These are phyloP conservation scores for Chaetops frenatus DNA, from an alignment of 2,113 vertebrate genomes.

Conservation along the genomic window DNA sequence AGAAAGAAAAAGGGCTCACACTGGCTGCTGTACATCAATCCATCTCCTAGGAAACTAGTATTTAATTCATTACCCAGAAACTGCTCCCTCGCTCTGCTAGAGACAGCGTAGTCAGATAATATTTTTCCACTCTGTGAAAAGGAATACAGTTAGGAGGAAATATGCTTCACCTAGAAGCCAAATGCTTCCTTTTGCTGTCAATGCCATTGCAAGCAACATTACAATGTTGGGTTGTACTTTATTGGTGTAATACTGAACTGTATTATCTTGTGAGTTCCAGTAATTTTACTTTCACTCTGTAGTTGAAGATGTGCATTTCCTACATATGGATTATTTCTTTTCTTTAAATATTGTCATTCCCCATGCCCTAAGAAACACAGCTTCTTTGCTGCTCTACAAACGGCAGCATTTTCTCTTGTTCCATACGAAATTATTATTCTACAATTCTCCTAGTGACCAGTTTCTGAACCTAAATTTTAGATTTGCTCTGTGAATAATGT, in stretches of 20 bases:
- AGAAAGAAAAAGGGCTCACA: neutral
- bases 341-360: neutral
- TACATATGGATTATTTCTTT: neutral
- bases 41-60: neutral
- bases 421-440: neutral
- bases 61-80: neutral
- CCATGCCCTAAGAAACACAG: neutral
- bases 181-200: neutral
- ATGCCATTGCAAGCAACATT: neutral
- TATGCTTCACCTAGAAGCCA: neutral
- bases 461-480: neutral
- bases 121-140: neutral
- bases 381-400: neutral
- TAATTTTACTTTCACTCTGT: neutral
- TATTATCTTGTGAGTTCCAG: neutral
- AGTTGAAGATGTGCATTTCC: neutral
- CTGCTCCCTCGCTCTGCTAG: neutral
- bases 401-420: neutral
- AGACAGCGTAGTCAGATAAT: neutral
- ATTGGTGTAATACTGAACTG: neutral
- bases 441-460: neutral
- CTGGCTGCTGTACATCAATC: neutral
- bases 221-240: too few relatives aligned
- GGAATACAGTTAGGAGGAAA: neutral
- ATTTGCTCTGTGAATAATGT: neutral